These are phyloP conservation scores for Pemphredon lugubris DNA, from an alignment of 2,888 invertebrate genomes.

Conservation along the genomic window DNA sequence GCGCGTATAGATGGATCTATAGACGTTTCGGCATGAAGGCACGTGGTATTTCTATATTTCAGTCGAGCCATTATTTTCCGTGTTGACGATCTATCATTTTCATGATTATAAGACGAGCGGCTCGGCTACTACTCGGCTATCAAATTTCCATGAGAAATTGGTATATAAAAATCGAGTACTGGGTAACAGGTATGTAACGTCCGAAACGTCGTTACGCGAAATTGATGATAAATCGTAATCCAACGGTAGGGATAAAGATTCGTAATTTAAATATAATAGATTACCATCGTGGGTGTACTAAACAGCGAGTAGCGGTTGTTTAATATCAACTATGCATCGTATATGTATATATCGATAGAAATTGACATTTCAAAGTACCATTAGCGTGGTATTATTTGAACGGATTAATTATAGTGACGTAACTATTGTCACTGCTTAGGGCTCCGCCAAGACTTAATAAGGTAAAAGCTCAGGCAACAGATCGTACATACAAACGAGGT, in stretches of 20 bases:
- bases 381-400: background rate
- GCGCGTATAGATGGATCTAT: background rate
- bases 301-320: no score
- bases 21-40: background rate
- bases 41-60: background rate
- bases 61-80: background rate
- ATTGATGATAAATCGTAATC: no score
- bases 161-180: no score
- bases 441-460: no score
- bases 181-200: no score
- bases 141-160: no score
- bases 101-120: background rate
- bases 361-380: background rate
- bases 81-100: background rate
- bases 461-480: background rate
- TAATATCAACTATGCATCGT: background rate
- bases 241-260: no score
- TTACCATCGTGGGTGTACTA: no score
- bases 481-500: slow-evolving; percentile 6
- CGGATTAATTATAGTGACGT: background rate
- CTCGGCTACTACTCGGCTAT: no score
- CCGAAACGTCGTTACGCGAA: no score
- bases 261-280: no score
- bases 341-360: background rate
- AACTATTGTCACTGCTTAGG: background rate